phyloP scores from a whole-genome alignment of 2,113 vertebrate genomes.

The Megaceryle torquata region DNA sequence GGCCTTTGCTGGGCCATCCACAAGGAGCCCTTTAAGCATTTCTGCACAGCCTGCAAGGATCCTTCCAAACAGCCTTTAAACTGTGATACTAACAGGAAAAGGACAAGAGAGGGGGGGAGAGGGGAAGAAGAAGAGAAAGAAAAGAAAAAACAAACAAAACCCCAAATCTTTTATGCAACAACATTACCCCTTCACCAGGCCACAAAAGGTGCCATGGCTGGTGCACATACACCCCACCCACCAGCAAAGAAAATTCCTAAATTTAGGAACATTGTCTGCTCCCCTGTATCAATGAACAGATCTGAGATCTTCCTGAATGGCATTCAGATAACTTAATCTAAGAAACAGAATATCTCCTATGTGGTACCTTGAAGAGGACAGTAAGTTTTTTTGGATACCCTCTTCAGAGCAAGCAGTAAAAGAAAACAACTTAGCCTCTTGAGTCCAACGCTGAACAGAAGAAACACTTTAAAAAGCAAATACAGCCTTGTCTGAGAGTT shows the following conservation, averaged over 20 bases:
- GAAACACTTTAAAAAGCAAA: background rate
- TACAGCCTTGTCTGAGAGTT: background rate
- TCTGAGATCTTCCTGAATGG: background rate
- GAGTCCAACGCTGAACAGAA: background rate
- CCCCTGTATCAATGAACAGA: background rate
- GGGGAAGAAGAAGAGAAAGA: background rate
- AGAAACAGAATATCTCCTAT: background rate
- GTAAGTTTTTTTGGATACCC: background rate
- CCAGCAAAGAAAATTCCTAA: background rate
- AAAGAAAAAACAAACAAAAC: background rate
- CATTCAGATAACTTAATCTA: background rate
- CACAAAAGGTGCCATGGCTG: background rate
- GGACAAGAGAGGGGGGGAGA: background rate
- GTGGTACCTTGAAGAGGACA: background rate
- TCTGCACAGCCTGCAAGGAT: background rate
- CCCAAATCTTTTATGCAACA: background rate
- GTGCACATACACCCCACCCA: background rate
- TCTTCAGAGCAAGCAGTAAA: background rate
- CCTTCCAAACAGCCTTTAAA: constrained; percentile 40
- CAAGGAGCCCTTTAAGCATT: constrained; percentile 66
- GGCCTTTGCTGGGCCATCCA: constrained; percentile 55
- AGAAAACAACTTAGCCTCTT: background rate
- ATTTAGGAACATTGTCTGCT: background rate
- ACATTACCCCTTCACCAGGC: background rate
- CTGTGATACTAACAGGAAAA: background rate